Evolutionary conservation across 2,888 invertebrate species (phyloP).

Genomic region (Caenorhabditis drosophilae): DNA sequence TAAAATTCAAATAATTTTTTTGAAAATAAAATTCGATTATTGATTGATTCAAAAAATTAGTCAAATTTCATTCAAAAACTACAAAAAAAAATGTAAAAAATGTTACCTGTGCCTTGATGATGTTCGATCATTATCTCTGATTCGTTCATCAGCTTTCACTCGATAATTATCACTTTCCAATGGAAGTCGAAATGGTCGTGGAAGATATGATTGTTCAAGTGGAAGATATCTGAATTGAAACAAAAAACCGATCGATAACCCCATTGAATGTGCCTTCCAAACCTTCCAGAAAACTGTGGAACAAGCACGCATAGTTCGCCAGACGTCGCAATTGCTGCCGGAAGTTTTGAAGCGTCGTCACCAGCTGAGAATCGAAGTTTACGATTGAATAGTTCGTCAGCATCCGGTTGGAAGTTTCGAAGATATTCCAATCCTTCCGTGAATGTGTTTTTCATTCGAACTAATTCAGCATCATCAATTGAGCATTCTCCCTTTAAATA

Average conservation of each 20-base stretch:
- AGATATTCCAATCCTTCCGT: constrained; percentile 93
- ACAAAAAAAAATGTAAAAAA: background rate
- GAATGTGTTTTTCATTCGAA: constrained; percentile 94
- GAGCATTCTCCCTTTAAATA: constrained; percentile 57
- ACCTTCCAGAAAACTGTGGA: constrained; percentile 67
- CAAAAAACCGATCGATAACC: too few species aligned
- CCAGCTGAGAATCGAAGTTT: constrained; percentile 79
- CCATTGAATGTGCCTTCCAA: constrained; percentile 4
- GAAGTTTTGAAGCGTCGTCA: constrained; percentile 81
- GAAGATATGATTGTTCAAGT: constrained; percentile 66
- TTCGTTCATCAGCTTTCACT: constrained; percentile 28
- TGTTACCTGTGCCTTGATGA: constrained; percentile 34
- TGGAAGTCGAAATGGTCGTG: constrained; percentile 55
- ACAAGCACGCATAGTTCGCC: constrained; percentile 80
- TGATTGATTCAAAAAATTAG: too few species aligned
- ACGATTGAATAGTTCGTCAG: constrained; percentile 70
- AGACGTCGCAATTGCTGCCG: constrained; percentile 81
- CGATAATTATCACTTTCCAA: constrained; percentile 53
- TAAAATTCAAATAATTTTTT: too few species aligned
- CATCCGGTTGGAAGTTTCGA: constrained; percentile 83
- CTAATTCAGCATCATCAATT: constrained; percentile 82
- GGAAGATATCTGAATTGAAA: constrained; percentile 54
- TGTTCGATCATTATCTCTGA: constrained; percentile 29
- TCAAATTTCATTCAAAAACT: too few species aligned
- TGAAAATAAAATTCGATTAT: too few species aligned